Conservation (phyloP, 2,113 vertebrate species). For the Eretmochelys imbricata region DNA sequence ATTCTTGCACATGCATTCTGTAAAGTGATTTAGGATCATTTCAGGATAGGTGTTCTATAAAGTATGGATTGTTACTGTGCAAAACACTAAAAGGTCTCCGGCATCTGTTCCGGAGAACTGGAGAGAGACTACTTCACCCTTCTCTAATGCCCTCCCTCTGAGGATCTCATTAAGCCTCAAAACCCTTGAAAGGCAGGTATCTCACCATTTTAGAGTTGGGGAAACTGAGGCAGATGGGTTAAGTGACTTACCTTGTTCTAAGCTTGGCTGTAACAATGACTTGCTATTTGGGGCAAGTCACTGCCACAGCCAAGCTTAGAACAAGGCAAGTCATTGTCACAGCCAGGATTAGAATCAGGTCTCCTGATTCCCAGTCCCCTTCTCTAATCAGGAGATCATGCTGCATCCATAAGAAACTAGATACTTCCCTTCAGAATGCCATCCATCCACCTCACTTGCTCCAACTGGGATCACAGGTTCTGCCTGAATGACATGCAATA, state of each 20-base stretch:
- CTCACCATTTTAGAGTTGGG: too few relatives aligned
- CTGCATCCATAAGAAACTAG: neutral
- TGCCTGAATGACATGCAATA: rapidly evolving
- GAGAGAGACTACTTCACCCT: neutral
- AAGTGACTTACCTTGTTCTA: too few relatives aligned
- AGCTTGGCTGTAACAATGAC: too few relatives aligned
- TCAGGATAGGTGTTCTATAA: rapidly evolving
- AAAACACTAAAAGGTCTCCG: rapidly evolving
- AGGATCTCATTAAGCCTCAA: neutral
- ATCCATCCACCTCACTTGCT: rapidly evolving
- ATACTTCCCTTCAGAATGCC: neutral
- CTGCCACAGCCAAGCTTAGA: too few relatives aligned
- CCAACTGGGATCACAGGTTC: rapidly evolving
- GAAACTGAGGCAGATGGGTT: neutral
- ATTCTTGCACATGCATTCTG: neutral
- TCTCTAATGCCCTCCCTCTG: rapidly evolving
- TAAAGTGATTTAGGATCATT: rapidly evolving
- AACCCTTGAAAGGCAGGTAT: rapidly evolving
- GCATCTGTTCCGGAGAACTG: neutral
- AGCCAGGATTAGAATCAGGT: neutral
- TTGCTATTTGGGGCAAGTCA: too few relatives aligned
- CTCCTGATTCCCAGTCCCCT: neutral
- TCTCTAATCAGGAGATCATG: neutral
- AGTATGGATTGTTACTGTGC: neutral
- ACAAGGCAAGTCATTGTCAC: neutral